phyloP scores from a whole-genome alignment of 1,140 invertebrate genomes.

The Dermatophagoides farinae region DNA sequence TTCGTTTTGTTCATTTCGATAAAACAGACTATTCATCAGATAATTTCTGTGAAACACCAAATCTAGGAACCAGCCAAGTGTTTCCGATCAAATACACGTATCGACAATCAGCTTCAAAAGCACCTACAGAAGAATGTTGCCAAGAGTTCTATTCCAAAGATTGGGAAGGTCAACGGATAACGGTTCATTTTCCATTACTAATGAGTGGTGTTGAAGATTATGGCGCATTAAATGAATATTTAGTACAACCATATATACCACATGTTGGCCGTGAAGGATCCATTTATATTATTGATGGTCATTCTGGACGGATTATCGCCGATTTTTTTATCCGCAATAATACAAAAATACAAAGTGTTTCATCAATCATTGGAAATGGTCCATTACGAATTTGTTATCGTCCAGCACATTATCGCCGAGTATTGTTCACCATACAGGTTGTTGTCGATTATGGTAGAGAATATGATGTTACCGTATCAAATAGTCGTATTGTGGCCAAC shows the following conservation, averaged over 20 bases:
- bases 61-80: constrained; percentile 15
- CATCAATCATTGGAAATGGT: constrained; percentile 32
- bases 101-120: constrained; percentile 12
- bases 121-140: constrained; percentile 10
- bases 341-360: constrained; percentile 61
- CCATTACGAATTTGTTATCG: constrained; percentile 14
- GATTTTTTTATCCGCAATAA: constrained; percentile 33
- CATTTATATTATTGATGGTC: constrained; percentile 55
- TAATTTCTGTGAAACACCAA: constrained; percentile 17
- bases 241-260: background rate
- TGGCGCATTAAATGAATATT: background rate
- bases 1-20: constrained; percentile 61
- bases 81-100: constrained; percentile 19
- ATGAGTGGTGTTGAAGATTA: constrained; percentile 25
- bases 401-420: constrained; percentile 31
- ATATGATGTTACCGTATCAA: constrained; percentile 65
- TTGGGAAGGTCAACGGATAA: constrained; percentile 49
- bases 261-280: constrained; percentile 36
- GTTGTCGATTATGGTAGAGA: constrained; percentile 48
- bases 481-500: constrained; percentile 63
- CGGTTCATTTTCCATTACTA: constrained; percentile 57
- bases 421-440: constrained; percentile 49
- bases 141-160: constrained; percentile 17
- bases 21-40: constrained; percentile 11
- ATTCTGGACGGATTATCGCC: background rate